phyloP scores from a whole-genome alignment of 2,888 invertebrate genomes.

The Drosophila affinis region DNA sequence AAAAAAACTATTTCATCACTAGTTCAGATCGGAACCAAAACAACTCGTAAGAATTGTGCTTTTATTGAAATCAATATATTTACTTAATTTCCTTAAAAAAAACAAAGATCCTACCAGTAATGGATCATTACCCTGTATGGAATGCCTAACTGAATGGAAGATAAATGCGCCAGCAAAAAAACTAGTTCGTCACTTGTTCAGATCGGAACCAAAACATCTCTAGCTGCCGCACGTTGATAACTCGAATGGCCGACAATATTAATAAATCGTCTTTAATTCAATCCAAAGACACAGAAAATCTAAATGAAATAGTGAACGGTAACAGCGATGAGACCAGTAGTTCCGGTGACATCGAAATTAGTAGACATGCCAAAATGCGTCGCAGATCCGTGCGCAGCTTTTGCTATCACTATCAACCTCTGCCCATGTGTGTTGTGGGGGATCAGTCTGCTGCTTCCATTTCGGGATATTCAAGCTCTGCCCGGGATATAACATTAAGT shows the following conservation, averaged over 20 bases:
- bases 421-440: constrained; percentile 49
- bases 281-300: background rate
- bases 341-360: constrained; percentile 23
- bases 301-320: background rate
- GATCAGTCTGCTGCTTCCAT: constrained; percentile 7
- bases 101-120: constrained; percentile 5
- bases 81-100: background rate
- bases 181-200: background rate
- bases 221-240: background rate
- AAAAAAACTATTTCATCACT: background rate
- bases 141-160: background rate
- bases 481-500: constrained; percentile 52
- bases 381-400: constrained; percentile 43
- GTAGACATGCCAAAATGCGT: constrained; percentile 32
- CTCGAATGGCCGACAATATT: constrained; percentile 46
- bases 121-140: background rate
- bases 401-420: constrained; percentile 48
- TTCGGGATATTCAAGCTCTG: constrained; percentile 23
- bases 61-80: background rate
- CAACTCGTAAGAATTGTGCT: background rate
- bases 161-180: background rate
- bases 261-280: background rate
- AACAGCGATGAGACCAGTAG: constrained; percentile 16
- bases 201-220: constrained; percentile 16
- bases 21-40: background rate